phyloP scores from a whole-genome alignment of 2,888 invertebrate genomes.

The Caenorhabditis afra region DNA sequence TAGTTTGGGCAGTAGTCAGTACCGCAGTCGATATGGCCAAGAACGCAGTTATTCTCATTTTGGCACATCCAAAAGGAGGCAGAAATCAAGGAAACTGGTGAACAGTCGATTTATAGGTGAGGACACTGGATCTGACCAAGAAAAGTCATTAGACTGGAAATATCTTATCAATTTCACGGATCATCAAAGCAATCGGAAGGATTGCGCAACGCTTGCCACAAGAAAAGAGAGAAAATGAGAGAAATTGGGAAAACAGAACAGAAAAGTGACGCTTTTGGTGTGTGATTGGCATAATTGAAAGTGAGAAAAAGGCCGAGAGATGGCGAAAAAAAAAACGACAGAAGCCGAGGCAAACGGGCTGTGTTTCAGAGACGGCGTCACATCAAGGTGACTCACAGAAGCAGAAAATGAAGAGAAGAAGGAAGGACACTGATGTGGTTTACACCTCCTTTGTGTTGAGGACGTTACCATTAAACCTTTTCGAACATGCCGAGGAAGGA shows the following conservation, averaged over 20 bases:
- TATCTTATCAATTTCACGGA: conserved; percentile 19
- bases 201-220: conserved; percentile 21
- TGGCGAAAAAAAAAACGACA: conserved; percentile 25
- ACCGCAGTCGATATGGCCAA: conserved; percentile 37
- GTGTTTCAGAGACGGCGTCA: conserved; percentile 44
- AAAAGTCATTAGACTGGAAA: neutral
- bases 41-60: conserved; percentile 43
- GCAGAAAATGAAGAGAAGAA: conserved; percentile 4
- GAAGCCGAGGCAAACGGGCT: conserved; percentile 24
- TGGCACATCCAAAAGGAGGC: conserved; percentile 39
- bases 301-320: conserved; percentile 54
- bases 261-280: neutral
- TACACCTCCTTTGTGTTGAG: conserved; percentile 49
- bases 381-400: conserved; percentile 38
- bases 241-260: conserved; percentile 22
- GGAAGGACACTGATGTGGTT: conserved; percentile 44
- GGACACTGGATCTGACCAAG: neutral
- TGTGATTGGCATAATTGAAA: conserved; percentile 60
- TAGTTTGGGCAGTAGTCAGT: conserved; percentile 47
- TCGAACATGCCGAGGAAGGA: conserved; percentile 23
- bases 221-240: conserved; percentile 7
- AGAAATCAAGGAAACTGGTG: neutral
- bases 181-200: conserved; percentile 14
- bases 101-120: conserved; percentile 6
- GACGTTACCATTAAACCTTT: conserved; percentile 46